Conservation (phyloP, 2,113 vertebrate genomes). For the Nannospalax galili region DNA sequence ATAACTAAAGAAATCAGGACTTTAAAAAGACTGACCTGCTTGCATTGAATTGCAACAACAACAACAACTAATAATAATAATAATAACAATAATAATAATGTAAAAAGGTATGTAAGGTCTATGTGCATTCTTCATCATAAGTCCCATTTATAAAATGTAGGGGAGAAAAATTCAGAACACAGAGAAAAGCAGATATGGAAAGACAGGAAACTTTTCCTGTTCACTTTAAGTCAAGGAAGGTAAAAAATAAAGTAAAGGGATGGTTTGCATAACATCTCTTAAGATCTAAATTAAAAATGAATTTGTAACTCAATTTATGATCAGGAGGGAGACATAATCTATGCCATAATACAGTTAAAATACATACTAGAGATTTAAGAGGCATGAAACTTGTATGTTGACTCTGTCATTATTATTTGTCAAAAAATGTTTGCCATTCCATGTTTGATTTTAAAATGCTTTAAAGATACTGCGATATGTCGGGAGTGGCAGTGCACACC, state of each 20-base stretch:
- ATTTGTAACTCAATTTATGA: background rate
- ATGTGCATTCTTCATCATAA: background rate
- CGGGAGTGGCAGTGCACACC: background rate
- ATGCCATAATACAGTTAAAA: background rate
- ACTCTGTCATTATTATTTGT: background rate
- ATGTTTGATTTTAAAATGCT: background rate
- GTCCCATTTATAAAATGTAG: background rate
- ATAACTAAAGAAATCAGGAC: constrained; percentile 42
- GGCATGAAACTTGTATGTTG: background rate
- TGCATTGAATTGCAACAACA: background rate
- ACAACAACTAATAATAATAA: too few relatives aligned
- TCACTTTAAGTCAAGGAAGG: background rate
- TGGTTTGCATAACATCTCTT: background rate
- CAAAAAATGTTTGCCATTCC: background rate
- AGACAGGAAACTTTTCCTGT: background rate
- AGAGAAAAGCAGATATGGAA: background rate
- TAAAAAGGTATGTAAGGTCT: background rate
- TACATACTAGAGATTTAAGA: background rate
- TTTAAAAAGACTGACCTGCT: constrained; percentile 44
- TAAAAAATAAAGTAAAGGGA: background rate
- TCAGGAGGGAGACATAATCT: background rate
- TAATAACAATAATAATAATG: constrained; percentile 28
- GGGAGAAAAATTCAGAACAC: background rate
- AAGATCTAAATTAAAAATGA: background rate
- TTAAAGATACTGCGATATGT: background rate